phyloP scores from a whole-genome alignment of 2,113 vertebrate genomes.

The Menidia beryllina region DNA sequence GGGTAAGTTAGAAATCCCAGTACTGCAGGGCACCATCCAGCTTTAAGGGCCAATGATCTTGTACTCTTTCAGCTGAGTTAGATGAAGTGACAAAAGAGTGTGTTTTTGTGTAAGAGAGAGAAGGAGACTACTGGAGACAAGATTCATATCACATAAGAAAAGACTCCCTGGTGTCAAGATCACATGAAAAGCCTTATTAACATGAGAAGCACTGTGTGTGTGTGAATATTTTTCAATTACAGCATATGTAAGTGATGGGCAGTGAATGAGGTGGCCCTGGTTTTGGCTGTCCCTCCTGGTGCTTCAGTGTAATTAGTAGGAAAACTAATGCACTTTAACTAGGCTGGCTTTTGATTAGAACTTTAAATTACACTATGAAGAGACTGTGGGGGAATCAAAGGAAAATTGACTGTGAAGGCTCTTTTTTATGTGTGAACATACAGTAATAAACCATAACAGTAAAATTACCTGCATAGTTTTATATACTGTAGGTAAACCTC shows the following conservation, averaged over 20 bases:
- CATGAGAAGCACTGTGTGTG: conserved; percentile 41
- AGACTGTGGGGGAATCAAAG: conserved; percentile 23
- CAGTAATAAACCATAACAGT: not conserved
- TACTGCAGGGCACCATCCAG: conserved; percentile 13
- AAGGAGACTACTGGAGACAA: conserved; percentile 17
- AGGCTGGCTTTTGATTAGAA: conserved; percentile 67
- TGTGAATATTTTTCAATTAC: conserved; percentile 30
- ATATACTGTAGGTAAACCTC: not conserved
- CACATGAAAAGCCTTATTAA: conserved; percentile 59
- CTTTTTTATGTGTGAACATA: not conserved
- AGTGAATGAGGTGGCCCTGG: conserved; percentile 40
- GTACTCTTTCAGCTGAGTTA: conserved; percentile 38
- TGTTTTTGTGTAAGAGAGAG: not conserved
- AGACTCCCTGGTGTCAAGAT: conserved; percentile 33
- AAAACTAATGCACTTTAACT: conserved; percentile 62
- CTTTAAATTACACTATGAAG: conserved; percentile 60
- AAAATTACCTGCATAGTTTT: not conserved
- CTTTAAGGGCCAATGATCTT: conserved; percentile 37
- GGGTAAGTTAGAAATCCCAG: conserved; percentile 16
- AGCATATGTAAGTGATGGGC: conserved; percentile 38
- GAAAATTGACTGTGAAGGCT: conserved; percentile 7
- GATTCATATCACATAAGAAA: conserved; percentile 23
- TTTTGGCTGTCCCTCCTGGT: conserved; percentile 47
- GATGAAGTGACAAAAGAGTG: conserved; percentile 38
- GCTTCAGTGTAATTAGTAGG: conserved; percentile 64